A percentile compares a stretch with the other conserved stretches of the same genome.
These are phyloP conservation scores for Leucoraja erinaceus DNA, from an alignment of 2,113 vertebrate genomes.

Conservation along the genomic window DNA sequence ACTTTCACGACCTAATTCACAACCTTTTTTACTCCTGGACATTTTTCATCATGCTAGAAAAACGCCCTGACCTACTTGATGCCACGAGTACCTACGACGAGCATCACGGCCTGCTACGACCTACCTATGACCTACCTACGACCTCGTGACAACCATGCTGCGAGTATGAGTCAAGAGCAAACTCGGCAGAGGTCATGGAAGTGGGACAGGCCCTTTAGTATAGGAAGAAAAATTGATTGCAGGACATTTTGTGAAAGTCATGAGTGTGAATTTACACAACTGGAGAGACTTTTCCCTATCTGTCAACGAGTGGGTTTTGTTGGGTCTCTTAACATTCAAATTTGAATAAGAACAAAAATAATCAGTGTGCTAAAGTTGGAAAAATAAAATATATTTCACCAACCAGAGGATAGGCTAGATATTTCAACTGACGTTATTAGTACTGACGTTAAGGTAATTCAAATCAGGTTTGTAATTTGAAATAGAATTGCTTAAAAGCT, in stretches of 20 bases:
- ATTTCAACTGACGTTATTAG: background rate
- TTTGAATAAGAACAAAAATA: background rate
- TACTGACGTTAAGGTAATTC: background rate
- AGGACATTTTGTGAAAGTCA: background rate
- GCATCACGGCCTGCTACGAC: too few relatives aligned
- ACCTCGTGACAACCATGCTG: too few relatives aligned
- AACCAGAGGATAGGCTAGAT: background rate
- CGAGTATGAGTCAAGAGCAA: too few relatives aligned
- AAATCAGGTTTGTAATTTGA: background rate
- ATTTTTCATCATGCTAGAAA: too few relatives aligned
- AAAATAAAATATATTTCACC: background rate
- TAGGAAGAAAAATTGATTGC: background rate
- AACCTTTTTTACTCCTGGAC: too few relatives aligned
- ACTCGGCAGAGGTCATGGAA: too few relatives aligned
- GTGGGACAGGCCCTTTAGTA: background rate
- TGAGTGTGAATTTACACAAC: background rate
- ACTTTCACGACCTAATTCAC: too few relatives aligned
- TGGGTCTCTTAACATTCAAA: background rate
- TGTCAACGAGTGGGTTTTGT: background rate
- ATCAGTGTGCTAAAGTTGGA: background rate
- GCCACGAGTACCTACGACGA: too few relatives aligned
- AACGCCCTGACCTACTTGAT: too few relatives aligned
- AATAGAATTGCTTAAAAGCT: background rate
- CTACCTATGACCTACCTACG: too few relatives aligned
- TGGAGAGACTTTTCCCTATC: background rate